A percentile compares a stretch with the other conserved stretches of the same genome.
These are phyloP conservation scores for Anthoptus insignis DNA, from an alignment of 2,888 invertebrate genomes.

Conservation along the genomic window DNA sequence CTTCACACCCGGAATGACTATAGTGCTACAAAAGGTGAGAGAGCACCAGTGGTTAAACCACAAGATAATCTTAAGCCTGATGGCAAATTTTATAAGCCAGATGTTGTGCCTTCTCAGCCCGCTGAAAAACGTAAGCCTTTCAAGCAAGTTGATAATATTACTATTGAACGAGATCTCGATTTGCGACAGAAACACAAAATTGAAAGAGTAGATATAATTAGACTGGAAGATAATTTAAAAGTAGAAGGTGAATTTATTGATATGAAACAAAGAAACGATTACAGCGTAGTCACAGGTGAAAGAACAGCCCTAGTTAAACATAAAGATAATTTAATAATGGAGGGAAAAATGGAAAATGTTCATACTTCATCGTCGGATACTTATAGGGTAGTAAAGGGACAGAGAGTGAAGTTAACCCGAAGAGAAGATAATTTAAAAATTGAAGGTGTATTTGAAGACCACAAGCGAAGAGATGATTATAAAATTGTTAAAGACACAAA, in stretches of 20 bases:
- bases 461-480: slow-evolving; percentile 86
- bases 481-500: slow-evolving; percentile 85
- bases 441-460: slow-evolving; percentile 89
- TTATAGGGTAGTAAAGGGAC: slow-evolving; percentile 84
- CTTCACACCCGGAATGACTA: slow-evolving; percentile 83
- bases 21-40: slow-evolving; percentile 86
- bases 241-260: slow-evolving; percentile 88
- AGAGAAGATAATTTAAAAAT: slow-evolving; percentile 88
- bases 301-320: slow-evolving; percentile 84
- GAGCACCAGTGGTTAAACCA: slow-evolving; percentile 86
- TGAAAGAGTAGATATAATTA: slow-evolving; percentile 88
- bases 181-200: slow-evolving; percentile 70
- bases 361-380: slow-evolving; percentile 79
- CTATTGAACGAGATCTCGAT: slow-evolving; percentile 78
- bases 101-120: slow-evolving; percentile 78
- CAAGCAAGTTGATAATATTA: slow-evolving; percentile 87
- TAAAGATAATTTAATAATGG: slow-evolving; percentile 89
- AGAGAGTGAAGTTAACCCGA: slow-evolving; percentile 83
- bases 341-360: slow-evolving; percentile 87
- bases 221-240: slow-evolving; percentile 88
- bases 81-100: slow-evolving; percentile 84
- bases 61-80: slow-evolving; percentile 90
- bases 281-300: slow-evolving; percentile 79
- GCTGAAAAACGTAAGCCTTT: slow-evolving; percentile 86
- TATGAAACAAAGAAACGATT: slow-evolving; percentile 86